Base-by-base conservation (phyloP, 1,140 invertebrate genomes). In the Leguminivora glycinivorella region DNA sequence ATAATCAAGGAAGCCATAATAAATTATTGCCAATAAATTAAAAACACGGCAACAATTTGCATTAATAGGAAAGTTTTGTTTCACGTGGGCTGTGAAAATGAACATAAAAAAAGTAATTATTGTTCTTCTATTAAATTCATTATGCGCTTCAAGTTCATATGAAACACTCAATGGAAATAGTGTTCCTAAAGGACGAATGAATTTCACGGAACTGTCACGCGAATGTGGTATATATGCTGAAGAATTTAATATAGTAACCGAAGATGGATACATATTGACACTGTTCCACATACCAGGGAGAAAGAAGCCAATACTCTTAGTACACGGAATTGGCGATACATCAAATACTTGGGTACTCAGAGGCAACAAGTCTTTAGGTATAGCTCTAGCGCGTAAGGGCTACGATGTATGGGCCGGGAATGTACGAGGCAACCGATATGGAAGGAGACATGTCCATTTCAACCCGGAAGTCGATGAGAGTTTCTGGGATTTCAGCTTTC, bases 391-490 rank as follows among this genome's bases (percentile, higher is more conserved):
- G 0, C 93, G 95, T 77, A 72, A 83, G 70, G 94, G 93, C 4
- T 95, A 94, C 72, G 95, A 95, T 75, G 94, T 95, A 3, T 95
- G 95, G 95, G 75, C 94, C 63, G 88, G 93, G 1, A 95, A 95
- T 77, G 85, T 87, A 9, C 84, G 95, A 58, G 94, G 95, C 7
- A 95, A 94, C 73, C 90, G 86, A 47, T 95, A 95, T 75, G 93
- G 93, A 0, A 83, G 86, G 58, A 83, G 86, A 40, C 94, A 94
- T 77, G 81, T 79, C 14, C 81, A 70, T 10, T 71, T 94, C 2
- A 87, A 90, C 40, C 80, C 92, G 1, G 52, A 72, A 6, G 94
- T 94, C 90, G 86, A 94, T 47, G 76, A 88, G 24, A 83, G 93
- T 72, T 92, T 83, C 73, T 87, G 90, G 88, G 79, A 89, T 82